phyloP scores from a whole-genome alignment of 2,113 vertebrate genomes.

The Craseonycteris thonglongyai region DNA sequence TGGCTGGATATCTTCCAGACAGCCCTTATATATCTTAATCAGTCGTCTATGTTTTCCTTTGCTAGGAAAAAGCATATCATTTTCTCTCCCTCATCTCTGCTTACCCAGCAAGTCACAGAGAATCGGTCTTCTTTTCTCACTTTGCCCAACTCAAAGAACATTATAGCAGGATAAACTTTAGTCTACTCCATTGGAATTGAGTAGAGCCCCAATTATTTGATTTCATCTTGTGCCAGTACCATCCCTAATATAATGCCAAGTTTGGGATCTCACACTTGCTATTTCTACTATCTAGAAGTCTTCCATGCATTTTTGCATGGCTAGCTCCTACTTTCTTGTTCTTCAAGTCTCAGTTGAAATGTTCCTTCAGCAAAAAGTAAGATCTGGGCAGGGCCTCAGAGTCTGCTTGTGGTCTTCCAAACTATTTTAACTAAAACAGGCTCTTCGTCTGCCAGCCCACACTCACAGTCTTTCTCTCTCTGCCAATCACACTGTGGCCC shows the following conservation, averaged over 20 bases:
- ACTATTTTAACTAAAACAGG: not conserved
- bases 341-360: not conserved
- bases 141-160: not conserved
- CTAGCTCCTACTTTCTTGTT: not conserved
- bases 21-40: not conserved
- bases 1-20: no score
- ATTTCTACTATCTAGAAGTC: not conserved
- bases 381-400: not conserved
- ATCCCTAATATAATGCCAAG: not conserved
- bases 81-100: not conserved
- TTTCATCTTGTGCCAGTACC: not conserved
- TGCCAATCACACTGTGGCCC: not conserved
- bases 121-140: not conserved
- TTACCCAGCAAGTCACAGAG: not conserved
- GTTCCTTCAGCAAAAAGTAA: not conserved
- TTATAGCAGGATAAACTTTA: not conserved
- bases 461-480: not conserved
- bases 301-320: not conserved
- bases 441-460: no score
- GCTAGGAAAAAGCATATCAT: not conserved
- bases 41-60: not conserved
- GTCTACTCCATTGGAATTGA: not conserved
- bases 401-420: not conserved
- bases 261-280: no score
- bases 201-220: not conserved